Conservation (phyloP, 2,888 invertebrate species). For the Baronia brevicornis region DNA sequence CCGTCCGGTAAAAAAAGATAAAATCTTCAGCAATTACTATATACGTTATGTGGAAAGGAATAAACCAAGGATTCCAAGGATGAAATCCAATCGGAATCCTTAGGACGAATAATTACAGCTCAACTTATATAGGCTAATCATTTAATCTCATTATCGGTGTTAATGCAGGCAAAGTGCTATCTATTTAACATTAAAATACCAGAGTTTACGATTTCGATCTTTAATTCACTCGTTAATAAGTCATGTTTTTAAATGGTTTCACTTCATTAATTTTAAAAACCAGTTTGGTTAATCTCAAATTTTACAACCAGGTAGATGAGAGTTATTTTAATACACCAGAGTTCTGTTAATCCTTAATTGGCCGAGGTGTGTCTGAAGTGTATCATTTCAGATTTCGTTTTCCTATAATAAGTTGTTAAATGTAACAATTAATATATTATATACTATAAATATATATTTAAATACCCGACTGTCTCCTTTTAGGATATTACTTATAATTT, state of each 20-base stretch:
- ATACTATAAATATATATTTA: too few relatives aligned
- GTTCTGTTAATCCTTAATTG: too few relatives aligned
- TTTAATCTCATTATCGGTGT: slow-evolving; percentile 19
- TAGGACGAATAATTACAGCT: slow-evolving; percentile 25
- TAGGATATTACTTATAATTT: too few relatives aligned
- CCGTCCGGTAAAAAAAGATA: slow-evolving; percentile 32
- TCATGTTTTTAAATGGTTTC: slow-evolving; percentile 7
- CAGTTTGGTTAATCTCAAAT: too few relatives aligned
- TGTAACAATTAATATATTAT: too few relatives aligned
- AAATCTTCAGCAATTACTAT: slow-evolving; percentile 48
- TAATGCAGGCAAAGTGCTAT: slow-evolving; percentile 2
- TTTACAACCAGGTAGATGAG: too few relatives aligned
- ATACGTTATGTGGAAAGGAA: slow-evolving; percentile 31
- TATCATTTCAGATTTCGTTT: too few relatives aligned
- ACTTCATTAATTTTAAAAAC: slow-evolving; percentile 2
- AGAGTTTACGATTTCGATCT: slow-evolving; percentile 5
- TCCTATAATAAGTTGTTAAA: too few relatives aligned
- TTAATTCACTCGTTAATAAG: slow-evolving; percentile 6
- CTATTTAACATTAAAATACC: neutral
- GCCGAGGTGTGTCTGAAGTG: too few relatives aligned
- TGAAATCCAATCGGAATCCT: slow-evolving; percentile 26
- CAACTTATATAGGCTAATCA: slow-evolving; percentile 22
- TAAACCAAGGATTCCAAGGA: slow-evolving; percentile 45
- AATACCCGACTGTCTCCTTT: too few relatives aligned
- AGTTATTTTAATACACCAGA: too few relatives aligned